Conservation (phyloP, 2,888 invertebrate genomes). For the Polietes domitor region DNA sequence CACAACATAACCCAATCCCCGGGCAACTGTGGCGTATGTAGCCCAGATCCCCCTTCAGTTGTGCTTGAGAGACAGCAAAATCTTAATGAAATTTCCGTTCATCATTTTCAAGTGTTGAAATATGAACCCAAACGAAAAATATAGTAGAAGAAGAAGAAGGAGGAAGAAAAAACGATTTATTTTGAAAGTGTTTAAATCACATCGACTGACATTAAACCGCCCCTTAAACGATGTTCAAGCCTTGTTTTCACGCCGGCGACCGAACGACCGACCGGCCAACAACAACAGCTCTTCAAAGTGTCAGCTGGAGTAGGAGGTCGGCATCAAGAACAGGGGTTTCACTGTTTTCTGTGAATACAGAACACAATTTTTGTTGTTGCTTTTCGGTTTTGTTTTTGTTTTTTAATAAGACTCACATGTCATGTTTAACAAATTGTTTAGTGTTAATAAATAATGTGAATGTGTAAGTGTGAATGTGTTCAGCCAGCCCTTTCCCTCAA, state of each 20-base stretch:
- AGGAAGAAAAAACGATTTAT: neutral
- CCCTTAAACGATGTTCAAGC: neutral
- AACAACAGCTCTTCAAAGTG: neutral
- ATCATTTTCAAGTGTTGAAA: neutral
- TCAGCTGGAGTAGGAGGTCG: neutral
- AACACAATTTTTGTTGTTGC: neutral
- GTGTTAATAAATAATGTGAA: constrained; percentile 43
- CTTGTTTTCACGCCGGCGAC: neutral
- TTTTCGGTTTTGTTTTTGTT: neutral
- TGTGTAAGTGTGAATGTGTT: too few species aligned
- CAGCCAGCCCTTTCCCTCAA: neutral
- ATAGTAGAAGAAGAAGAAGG: too few species aligned
- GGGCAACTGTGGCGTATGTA: too few species aligned
- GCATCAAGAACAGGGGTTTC: too few species aligned
- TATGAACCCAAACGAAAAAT: neutral
- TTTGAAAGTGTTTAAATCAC: constrained; percentile 5
- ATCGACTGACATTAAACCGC: neutral
- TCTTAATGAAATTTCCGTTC: neutral
- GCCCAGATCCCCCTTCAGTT: too few species aligned
- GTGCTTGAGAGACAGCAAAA: neutral
- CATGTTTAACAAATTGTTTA: constrained; percentile 61
- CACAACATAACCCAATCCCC: neutral
- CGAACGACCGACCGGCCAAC: too few species aligned
- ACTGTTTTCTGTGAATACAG: too few species aligned
- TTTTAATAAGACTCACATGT: constrained; percentile 35